Evolutionary conservation across 2,888 invertebrate species (phyloP).

Genomic region (Caenorhabditis auriculariae): DNA sequence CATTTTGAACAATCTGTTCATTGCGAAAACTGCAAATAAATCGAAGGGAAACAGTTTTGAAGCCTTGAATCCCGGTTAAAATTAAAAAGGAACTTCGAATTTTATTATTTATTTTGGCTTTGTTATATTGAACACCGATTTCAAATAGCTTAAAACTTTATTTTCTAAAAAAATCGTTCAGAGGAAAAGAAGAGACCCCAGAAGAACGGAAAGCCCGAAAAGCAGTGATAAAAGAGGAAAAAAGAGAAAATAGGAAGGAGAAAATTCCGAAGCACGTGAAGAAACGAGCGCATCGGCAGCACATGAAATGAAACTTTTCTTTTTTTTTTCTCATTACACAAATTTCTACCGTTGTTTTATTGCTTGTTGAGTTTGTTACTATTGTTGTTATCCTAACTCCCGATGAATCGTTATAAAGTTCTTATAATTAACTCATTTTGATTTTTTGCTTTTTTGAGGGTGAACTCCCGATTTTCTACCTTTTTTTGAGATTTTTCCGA

Average conservation of each 20-base stretch:
- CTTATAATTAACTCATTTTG: too few species aligned
- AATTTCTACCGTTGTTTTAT: conserved; percentile 2
- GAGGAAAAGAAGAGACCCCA: conserved; percentile 24
- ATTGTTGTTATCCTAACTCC: conserved; percentile 12
- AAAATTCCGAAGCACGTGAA: conserved; percentile 93
- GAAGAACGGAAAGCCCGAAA: conserved; percentile 71
- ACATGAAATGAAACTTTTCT: conserved; percentile 36
- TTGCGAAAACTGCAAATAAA: too few species aligned
- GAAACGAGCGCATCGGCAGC: conserved; percentile 75
- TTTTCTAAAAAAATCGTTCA: too few species aligned
- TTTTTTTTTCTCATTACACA: conserved; percentile 4
- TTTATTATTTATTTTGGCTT: too few species aligned
- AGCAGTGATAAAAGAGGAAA: conserved; percentile 81
- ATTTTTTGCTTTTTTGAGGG: too few species aligned
- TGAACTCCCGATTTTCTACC: background rate
- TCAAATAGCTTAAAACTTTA: too few species aligned
- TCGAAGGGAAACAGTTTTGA: too few species aligned
- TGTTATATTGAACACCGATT: too few species aligned
- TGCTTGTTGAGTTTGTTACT: conserved; percentile 3
- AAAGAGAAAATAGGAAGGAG: conserved; percentile 82
- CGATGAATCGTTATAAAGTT: too few species aligned
- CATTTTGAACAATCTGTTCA: too few species aligned
- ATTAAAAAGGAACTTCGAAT: background rate
- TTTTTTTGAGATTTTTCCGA: conserved; percentile 3
- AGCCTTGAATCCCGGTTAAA: conserved; percentile 7